phyloP scores from a whole-genome alignment of 2,797 vertebrate genomes.

The Sebastes trivittatus region DNA sequence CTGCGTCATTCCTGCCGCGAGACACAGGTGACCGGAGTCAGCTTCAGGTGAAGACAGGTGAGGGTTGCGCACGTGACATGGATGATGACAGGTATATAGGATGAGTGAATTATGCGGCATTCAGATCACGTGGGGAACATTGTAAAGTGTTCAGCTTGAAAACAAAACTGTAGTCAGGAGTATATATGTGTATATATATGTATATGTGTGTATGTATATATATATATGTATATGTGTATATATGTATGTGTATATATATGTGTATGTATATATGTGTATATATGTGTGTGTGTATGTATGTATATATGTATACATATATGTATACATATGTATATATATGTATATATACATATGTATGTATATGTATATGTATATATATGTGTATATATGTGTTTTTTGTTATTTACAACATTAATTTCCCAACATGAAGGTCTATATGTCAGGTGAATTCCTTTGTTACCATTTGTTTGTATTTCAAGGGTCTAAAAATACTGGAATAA shows the following conservation, averaged over 20 bases:
- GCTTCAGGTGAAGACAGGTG: conserved; percentile 53
- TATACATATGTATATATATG: no score
- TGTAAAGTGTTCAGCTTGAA: background rate
- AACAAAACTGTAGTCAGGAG: background rate
- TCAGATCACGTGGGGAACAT: background rate
- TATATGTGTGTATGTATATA: accelerated
- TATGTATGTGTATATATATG: no score
- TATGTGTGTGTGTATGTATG: no score
- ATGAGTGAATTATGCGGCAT: background rate
- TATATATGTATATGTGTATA: accelerated
- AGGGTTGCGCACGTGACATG: conserved; percentile 38
- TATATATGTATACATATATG: accelerated
- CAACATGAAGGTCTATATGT: background rate
- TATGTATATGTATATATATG: no score
- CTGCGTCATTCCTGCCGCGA: conserved; percentile 32
- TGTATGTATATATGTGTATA: accelerated
- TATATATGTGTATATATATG: no score
- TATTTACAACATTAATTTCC: background rate
- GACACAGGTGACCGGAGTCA: conserved; percentile 24
- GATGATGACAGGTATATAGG: background rate
- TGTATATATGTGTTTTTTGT: no score
- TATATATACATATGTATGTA: no score
- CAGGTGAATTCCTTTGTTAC: background rate
- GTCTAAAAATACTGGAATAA: background rate
- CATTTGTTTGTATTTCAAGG: background rate